Evolutionary conservation across 1,140 invertebrate species (phyloP).

Genomic region (Polypedilum vanderplanki): DNA sequence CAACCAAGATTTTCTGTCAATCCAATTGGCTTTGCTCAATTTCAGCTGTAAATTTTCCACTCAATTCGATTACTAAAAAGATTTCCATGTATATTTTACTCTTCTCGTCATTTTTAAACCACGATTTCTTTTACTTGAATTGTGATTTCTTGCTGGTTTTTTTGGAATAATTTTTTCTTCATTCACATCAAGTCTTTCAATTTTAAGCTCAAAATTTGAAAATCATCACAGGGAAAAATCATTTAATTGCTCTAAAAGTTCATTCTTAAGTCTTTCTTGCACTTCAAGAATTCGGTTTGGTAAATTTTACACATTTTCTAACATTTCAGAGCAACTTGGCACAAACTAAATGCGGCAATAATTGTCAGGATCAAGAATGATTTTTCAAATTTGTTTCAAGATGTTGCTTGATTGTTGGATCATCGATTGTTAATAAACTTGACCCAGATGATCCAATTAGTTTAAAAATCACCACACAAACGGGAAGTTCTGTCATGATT

Average conservation of each 20-base stretch:
- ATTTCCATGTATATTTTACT: not conserved
- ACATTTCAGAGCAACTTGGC: not conserved
- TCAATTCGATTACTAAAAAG: not conserved
- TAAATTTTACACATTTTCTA: not conserved
- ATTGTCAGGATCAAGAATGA: not conserved
- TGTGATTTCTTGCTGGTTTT: not conserved
- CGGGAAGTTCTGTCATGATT: slow-evolving; percentile 34
- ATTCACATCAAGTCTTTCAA: not conserved
- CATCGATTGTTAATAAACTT: not conserved
- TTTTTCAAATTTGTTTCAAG: not conserved
- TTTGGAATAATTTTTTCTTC: not conserved
- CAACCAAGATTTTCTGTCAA: too few species aligned
- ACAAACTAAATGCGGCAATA: not conserved
- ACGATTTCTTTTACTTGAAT: not conserved
- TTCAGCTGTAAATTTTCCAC: not conserved
- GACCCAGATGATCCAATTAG: not conserved
- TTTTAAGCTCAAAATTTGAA: not conserved
- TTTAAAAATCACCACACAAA: slow-evolving; percentile 35
- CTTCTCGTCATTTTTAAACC: not conserved
- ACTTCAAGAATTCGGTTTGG: not conserved
- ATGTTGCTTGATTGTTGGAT: not conserved
- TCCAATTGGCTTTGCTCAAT: not conserved
- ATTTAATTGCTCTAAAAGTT: not conserved
- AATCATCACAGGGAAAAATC: not conserved
- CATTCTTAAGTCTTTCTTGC: not conserved